A percentile compares a stretch with the other conserved stretches of the same genome.
These are phyloP conservation scores for Nematolebias whitei DNA, from an alignment of 2,113 vertebrate species.

Conservation along the genomic window DNA sequence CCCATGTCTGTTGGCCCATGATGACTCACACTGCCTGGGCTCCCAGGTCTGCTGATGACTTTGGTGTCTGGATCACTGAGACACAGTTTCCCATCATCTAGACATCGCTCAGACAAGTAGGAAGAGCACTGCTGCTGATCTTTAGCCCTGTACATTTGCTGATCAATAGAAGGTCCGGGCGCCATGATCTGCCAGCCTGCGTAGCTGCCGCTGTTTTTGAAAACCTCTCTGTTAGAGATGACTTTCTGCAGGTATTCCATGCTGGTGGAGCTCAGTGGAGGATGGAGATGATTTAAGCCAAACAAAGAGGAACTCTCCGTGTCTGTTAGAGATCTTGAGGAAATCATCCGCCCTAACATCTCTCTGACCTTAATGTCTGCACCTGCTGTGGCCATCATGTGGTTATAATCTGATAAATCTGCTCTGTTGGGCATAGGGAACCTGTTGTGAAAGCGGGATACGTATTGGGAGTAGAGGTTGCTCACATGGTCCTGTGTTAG, in stretches of 20 bases:
- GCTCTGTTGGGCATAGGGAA: constrained; percentile 89
- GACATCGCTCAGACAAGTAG: constrained; percentile 79
- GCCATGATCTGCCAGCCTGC: constrained; percentile 97
- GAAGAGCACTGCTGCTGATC: constrained; percentile 71
- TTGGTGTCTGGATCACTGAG: constrained; percentile 90
- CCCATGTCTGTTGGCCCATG: constrained; percentile 90
- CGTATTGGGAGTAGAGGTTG: constrained; percentile 92
- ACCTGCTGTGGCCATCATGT: constrained; percentile 87
- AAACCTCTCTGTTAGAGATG: constrained; percentile 87
- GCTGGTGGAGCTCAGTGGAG: constrained; percentile 89
- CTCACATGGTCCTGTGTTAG: constrained; percentile 89
- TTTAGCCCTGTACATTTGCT: constrained; percentile 89
- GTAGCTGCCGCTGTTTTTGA: constrained; percentile 87
- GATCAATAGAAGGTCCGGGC: constrained; percentile 88
- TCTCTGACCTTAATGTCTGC: constrained; percentile 91
- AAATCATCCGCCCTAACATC: constrained; percentile 91
- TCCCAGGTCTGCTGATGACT: constrained; percentile 89
- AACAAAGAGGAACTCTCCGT: constrained; percentile 89
- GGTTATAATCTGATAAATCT: constrained; percentile 85
- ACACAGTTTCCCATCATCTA: constrained; percentile 88
- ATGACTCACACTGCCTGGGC: constrained; percentile 87
- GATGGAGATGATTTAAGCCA: constrained; percentile 88
- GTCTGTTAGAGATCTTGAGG: constrained; percentile 81
- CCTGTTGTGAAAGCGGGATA: constrained; percentile 92
- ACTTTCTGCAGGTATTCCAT: constrained; percentile 93